Evolutionary conservation across 2,888 invertebrate genomes (phyloP), one percentile per base, ranked within the genome.

Genomic region (Napeogenes inachia): DNA sequence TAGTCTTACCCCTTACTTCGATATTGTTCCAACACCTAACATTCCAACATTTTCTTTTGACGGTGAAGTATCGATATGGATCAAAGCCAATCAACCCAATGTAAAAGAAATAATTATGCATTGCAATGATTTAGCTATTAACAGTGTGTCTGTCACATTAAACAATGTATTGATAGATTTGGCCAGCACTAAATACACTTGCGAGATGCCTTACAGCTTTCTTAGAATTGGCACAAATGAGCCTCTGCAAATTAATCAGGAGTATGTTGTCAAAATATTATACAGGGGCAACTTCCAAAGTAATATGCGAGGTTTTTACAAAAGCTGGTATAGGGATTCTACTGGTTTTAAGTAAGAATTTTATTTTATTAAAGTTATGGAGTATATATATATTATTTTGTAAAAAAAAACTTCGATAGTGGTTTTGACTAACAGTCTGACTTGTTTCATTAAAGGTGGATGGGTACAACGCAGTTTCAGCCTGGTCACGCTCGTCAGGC

Each of bases 401-500:
- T 10, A 8, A 10, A 10, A 10, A 8, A 42, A 10, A 3, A 42
- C 35, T 35, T 35, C 35, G 35, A 35, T 3, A 35, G 4, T 0
- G 2, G 1, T 35, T 5, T 35, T 35, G 35, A 35, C 35, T 5
- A 3, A 5, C 6, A 21, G 21, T 35, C 2, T 35, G 35, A 5
- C 10, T 42, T 42, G 5, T 42, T 10, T 42, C 10, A 42, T 57
- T 59, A 33, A 45, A 96, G 96, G 77, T 94, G 94, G 93, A 91
- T 96, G 81, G 94, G 92, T 1, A 93, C 94, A 5, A 96, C 96
- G 0, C 96, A 96, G 74, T 96, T 96, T 76, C 94, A 96, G 66
- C 93, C 95, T 0, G 94, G 94, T 0, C 93, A 95, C 73, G 96
- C 96, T 0, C 92, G 96, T 50, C 91, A 94, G 73, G 96, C 95